Evolutionary conservation across 64 coral and sea anemone species (phyloP).

Genomic region (Pocillopora damicornis): DNA sequence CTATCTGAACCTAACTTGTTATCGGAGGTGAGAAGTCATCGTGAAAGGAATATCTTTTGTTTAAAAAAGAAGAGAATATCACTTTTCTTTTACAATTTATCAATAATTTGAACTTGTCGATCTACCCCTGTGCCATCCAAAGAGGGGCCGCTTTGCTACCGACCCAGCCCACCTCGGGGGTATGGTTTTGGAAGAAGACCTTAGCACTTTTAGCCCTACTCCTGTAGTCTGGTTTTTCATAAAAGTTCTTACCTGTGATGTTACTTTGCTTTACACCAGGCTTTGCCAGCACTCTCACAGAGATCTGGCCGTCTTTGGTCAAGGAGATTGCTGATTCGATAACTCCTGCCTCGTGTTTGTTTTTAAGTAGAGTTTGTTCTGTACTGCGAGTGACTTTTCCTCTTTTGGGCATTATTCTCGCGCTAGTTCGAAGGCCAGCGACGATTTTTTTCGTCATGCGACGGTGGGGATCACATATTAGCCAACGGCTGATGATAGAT

Average conservation of each 20-base stretch:
- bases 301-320: slow-evolving; percentile 38
- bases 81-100: no score
- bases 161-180: no score
- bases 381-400: not conserved
- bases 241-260: slow-evolving; percentile 17
- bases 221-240: no score
- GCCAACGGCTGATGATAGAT: not conserved
- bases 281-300: slow-evolving; percentile 42
- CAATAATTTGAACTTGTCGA: no score
- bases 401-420: not conserved
- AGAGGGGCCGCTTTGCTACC: no score
- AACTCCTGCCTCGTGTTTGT: not conserved
- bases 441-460: not conserved
- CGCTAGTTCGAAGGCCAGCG: not conserved
- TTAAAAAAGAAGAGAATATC: no score
- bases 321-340: not conserved
- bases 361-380: not conserved
- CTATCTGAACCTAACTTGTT: no score
- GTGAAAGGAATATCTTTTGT: no score
- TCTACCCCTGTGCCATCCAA: no score
- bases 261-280: slow-evolving; percentile 66
- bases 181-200: no score
- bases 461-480: not conserved
- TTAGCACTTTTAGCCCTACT: no score
- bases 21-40: no score